Conservation (phyloP, 2,888 invertebrate genomes). For the Dryomyza anilis region DNA sequence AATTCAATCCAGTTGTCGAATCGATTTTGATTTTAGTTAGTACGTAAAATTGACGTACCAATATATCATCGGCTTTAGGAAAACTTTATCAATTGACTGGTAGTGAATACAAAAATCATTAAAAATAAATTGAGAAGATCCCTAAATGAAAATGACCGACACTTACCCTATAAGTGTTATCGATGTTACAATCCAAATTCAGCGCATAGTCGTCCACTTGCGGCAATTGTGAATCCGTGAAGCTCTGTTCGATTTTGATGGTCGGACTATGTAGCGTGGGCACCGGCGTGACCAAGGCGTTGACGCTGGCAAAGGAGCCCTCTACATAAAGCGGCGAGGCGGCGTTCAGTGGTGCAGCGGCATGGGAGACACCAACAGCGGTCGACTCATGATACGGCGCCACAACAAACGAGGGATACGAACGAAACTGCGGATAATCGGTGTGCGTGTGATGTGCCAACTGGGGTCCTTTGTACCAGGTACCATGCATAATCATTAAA, state of each 20-base stretch:
- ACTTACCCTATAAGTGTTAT: slow-evolving; percentile 13
- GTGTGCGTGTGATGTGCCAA: slow-evolving; percentile 51
- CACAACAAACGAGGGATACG: slow-evolving; percentile 58
- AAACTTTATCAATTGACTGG: too few relatives aligned
- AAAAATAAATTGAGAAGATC: neutral
- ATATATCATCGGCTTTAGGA: too few relatives aligned
- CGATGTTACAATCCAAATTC: slow-evolving; percentile 46
- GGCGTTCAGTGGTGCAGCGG: slow-evolving; percentile 34
- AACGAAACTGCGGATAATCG: slow-evolving; percentile 57
- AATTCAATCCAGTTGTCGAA: too few relatives aligned
- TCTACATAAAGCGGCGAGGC: slow-evolving; percentile 49
- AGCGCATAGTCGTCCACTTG: slow-evolving; percentile 53
- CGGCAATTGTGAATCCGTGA: slow-evolving; percentile 44
- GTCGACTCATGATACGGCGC: slow-evolving; percentile 52
- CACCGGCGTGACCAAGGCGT: slow-evolving; percentile 22
- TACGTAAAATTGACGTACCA: too few relatives aligned
- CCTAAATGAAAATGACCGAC: neutral
- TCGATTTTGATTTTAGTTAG: too few relatives aligned
- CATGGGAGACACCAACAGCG: slow-evolving; percentile 34
- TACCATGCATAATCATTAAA: slow-evolving; percentile 61
- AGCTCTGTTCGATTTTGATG: slow-evolving; percentile 54
- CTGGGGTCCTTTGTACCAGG: slow-evolving; percentile 61
- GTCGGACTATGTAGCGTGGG: slow-evolving; percentile 43
- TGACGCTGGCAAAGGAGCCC: slow-evolving; percentile 43
- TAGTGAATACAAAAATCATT: too few relatives aligned